Evolutionary conservation across 2,888 invertebrate genomes (phyloP).

Genomic region (Clistopyga incitator): DNA sequence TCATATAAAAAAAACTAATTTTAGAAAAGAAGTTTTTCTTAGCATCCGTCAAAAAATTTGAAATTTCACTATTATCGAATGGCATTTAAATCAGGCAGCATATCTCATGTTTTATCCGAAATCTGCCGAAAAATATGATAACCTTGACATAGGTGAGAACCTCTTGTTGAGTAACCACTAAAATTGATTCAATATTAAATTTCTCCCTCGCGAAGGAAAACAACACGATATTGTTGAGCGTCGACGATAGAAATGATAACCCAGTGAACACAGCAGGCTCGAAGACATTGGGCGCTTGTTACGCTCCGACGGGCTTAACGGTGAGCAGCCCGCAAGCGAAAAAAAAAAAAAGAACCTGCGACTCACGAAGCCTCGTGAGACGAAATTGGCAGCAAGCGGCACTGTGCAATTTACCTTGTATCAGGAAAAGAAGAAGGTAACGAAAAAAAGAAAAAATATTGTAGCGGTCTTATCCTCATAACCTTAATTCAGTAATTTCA

Average conservation of each 20-base stretch:
- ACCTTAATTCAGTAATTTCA: slow-evolving; percentile 49
- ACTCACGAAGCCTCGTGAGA: not conserved
- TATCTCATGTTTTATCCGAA: too few species aligned
- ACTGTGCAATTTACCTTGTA: slow-evolving; percentile 1
- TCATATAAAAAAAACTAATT: too few species aligned
- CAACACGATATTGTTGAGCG: not conserved
- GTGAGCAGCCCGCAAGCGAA: slow-evolving; percentile 26
- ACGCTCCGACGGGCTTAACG: slow-evolving; percentile 58
- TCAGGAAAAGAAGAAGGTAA: not conserved
- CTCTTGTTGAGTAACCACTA: not conserved
- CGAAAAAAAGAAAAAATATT: slow-evolving; percentile 27
- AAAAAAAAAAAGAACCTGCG: slow-evolving; percentile 20
- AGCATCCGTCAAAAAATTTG: too few species aligned
- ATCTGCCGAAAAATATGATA: too few species aligned
- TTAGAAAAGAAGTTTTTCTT: too few species aligned
- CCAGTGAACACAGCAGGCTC: slow-evolving; percentile 19
- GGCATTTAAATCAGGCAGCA: too few species aligned
- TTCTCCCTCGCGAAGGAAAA: not conserved
- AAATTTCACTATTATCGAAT: too few species aligned
- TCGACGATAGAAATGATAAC: slow-evolving; percentile 15
- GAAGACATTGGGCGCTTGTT: slow-evolving; percentile 12
- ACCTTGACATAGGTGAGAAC: not conserved
- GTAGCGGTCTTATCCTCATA: slow-evolving; percentile 57
- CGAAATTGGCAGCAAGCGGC: slow-evolving; percentile 5
- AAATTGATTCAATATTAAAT: not conserved